These are phyloP conservation scores for Papilio polyxenes DNA, from an alignment of 1,140 invertebrate genomes.

Conservation along the genomic window DNA sequence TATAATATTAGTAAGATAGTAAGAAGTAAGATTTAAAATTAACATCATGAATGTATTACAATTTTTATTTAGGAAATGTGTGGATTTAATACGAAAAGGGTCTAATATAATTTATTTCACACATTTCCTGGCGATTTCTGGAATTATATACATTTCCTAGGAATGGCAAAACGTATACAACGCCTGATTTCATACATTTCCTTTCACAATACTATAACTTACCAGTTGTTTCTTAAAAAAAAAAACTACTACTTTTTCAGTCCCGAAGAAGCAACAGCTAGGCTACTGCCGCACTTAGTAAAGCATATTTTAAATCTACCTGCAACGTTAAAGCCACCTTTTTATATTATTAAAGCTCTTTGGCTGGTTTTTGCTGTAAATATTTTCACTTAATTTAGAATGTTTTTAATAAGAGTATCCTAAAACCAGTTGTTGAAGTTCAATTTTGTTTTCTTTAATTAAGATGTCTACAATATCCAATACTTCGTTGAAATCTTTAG, in stretches of 20 bases:
- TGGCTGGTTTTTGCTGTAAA: constrained; percentile 75
- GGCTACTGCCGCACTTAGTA: constrained; percentile 64
- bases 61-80: too few species aligned
- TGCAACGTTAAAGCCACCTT: constrained; percentile 54
- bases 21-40: too few species aligned
- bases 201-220: too few species aligned
- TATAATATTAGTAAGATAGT: too few species aligned
- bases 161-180: too few species aligned
- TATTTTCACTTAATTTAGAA: constrained; percentile 37
- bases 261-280: constrained; percentile 63
- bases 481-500: constrained; percentile 55
- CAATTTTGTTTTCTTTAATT: neutral
- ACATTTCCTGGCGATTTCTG: too few species aligned
- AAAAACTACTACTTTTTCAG: constrained; percentile 50
- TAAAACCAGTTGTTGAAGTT: neutral
- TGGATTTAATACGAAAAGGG: too few species aligned
- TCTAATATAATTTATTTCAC: too few species aligned
- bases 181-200: too few species aligned
- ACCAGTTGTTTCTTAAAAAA: neutral
- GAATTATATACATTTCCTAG: too few species aligned
- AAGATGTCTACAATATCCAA: constrained; percentile 74
- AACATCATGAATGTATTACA: too few species aligned
- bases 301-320: constrained; percentile 62
- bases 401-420: neutral
- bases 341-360: constrained; percentile 69